Base-by-base conservation (phyloP, 92 coral and sea anemone species). In the Parazoanthus atlanticus region DNA sequence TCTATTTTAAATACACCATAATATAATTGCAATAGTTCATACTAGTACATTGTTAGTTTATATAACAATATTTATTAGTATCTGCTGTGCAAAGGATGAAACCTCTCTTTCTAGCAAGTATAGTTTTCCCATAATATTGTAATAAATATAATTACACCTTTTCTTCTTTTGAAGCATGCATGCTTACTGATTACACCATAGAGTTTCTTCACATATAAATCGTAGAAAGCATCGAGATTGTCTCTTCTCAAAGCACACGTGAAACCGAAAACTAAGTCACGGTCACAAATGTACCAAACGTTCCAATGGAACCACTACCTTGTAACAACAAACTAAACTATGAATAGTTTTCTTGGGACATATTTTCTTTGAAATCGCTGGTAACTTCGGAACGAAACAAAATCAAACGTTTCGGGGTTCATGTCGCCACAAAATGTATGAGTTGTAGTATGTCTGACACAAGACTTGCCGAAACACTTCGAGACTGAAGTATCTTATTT, bases 371-470 rank as follows among this genome's bases (percentile, higher is more conserved):
- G 40, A 40, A 67, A 1, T 29, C 23, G 10, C 21, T 30, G 8
- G 28, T 7, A 26, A 28, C 34, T 10, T 69, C 12, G 56, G 13
- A 83, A 84, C 36, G 78, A 70, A 40, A 28, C n/a, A 70, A 54
- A 29, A 69, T 12, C 28, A 29, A 56, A 5, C 32, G 26, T 6
- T 46, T 58, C 29, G 38, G 43, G 11, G 78, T 70, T 40, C 10
- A 41, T 12, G 87, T 69, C 76, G 70, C 38, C 26, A 26, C 38
- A 43, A 84, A 41, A 70, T 29, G 87, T 84, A 46, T 3, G 65
- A 52, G 41, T 17, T 12, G 64, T 10, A 11, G 28, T 64, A 34
- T 49, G 32, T 21, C 74, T 26, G 40, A 67, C 33, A 40, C 49
- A 52, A 19, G 21, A 52, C 21, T 52, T 52, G 58, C 58, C 64